These are phyloP conservation scores for Tetrax tetrax DNA, from an alignment of 2,113 vertebrate genomes.

Conservation along the genomic window DNA sequence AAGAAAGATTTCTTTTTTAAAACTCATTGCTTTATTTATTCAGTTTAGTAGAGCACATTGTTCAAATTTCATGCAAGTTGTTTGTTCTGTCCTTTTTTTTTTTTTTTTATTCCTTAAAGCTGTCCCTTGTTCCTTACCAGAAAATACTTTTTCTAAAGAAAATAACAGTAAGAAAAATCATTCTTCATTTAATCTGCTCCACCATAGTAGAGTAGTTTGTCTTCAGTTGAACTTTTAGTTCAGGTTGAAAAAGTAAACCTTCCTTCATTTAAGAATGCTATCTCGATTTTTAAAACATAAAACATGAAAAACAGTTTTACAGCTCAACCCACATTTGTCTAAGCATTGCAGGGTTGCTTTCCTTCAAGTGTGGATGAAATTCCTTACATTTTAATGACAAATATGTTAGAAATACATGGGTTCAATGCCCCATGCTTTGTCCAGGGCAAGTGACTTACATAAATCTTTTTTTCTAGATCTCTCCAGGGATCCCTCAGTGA, in stretches of 20 bases:
- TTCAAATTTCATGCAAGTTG: slow-evolving; percentile 24
- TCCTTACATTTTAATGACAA: slow-evolving; percentile 46
- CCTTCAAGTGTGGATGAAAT: slow-evolving; percentile 48
- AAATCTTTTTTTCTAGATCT: slow-evolving; percentile 59
- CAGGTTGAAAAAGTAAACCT: slow-evolving; percentile 9
- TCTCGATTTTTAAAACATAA: slow-evolving; percentile 58
- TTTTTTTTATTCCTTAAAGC: slow-evolving; percentile 31
- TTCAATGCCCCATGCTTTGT: slow-evolving; percentile 51
- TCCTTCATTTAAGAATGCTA: slow-evolving; percentile 19
- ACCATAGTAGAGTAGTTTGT: background rate
- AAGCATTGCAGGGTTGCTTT: slow-evolving; percentile 51
- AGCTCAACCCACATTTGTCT: slow-evolving; percentile 35
- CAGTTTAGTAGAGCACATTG: slow-evolving; percentile 19
- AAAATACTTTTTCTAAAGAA: background rate
- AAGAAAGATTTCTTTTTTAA: background rate
- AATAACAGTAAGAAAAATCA: background rate
- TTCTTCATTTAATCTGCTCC: background rate
- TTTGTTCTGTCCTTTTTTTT: slow-evolving; percentile 45
- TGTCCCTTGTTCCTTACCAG: background rate
- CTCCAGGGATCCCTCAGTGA: background rate
- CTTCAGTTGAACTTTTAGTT: slow-evolving; percentile 50
- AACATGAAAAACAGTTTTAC: slow-evolving; percentile 22
- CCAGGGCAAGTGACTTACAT: slow-evolving; percentile 37
- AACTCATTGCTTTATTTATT: slow-evolving; percentile 31
- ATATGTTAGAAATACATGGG: slow-evolving; percentile 24